These are phyloP conservation scores for Aplochiton taeniatus DNA, from an alignment of 2,797 vertebrate genomes.

Conservation along the genomic window DNA sequence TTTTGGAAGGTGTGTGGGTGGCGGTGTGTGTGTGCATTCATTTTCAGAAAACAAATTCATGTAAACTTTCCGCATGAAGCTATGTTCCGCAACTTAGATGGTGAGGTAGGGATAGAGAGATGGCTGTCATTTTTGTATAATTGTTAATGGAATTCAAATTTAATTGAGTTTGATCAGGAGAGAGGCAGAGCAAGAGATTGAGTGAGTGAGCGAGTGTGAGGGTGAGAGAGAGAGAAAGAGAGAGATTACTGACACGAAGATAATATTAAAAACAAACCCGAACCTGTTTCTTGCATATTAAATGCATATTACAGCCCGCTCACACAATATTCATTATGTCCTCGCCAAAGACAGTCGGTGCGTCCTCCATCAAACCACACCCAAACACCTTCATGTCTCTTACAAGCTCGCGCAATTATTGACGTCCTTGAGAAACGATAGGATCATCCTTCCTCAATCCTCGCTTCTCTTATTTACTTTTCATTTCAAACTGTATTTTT, in stretches of 20 bases:
- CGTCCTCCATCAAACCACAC: too few species aligned
- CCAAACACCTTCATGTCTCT: not conserved
- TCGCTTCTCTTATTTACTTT: not conserved
- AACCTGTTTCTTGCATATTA: too few species aligned
- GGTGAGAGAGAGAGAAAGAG: not conserved
- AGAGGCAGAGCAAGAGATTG: not conserved
- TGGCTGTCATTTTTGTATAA: too few species aligned
- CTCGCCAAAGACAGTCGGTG: too few species aligned
- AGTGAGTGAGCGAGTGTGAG: not conserved
- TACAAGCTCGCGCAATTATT: slow-evolving; percentile 13
- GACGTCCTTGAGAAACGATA: slow-evolving; percentile 1
- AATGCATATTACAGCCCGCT: too few species aligned
- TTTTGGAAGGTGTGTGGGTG: not conserved
- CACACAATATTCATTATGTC: too few species aligned
- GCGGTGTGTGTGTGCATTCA: slow-evolving; percentile 9
- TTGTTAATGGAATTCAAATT: not conserved
- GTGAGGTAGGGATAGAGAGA: too few species aligned
- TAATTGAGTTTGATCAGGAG: not conserved
- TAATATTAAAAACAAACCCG: too few species aligned
- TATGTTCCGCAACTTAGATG: too few species aligned
- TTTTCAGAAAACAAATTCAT: too few species aligned
- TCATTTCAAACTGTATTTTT: not conserved
- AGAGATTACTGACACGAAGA: not conserved
- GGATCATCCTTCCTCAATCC: slow-evolving; percentile 7
- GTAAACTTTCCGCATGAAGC: too few species aligned